phyloP scores from a whole-genome alignment of 1,140 invertebrate genomes.

The Chrysoperla carnea region DNA sequence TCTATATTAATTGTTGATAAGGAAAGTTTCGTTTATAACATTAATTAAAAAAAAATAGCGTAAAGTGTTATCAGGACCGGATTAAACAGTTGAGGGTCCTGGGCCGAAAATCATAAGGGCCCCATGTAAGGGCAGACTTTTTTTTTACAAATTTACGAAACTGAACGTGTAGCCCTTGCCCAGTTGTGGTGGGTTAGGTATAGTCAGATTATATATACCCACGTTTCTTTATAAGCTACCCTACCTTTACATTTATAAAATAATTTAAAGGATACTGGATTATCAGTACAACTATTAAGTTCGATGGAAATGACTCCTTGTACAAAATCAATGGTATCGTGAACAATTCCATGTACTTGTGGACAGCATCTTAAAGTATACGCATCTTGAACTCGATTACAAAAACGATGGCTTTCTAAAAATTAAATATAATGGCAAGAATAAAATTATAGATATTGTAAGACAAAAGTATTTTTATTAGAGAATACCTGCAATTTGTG shows the following conservation, averaged over 20 bases:
- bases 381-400: constrained; percentile 54
- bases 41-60: too few relatives aligned
- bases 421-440: constrained; percentile 4
- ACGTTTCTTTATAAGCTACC: too few relatives aligned
- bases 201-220: too few relatives aligned
- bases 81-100: too few relatives aligned
- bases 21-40: neutral
- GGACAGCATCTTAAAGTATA: constrained; percentile 57
- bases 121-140: too few relatives aligned
- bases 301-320: constrained; percentile 40
- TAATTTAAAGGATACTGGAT: constrained; percentile 42
- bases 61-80: too few relatives aligned
- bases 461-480: neutral
- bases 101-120: too few relatives aligned
- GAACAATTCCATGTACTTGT: constrained; percentile 47
- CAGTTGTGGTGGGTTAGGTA: too few relatives aligned
- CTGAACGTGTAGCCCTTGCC: too few relatives aligned
- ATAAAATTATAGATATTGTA: neutral
- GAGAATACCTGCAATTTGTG: constrained; percentile 43
- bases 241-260: too few relatives aligned
- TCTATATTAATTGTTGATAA: constrained; percentile 17
- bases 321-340: constrained; percentile 55
- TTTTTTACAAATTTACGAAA: too few relatives aligned
- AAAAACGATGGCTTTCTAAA: constrained; percentile 48
- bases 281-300: constrained; percentile 59